Percentiles rank a stretch among this genome's conserved stretches.
phyloP scores from a whole-genome alignment of 2,113 vertebrate genomes.

The Ochotona curzoniae region DNA sequence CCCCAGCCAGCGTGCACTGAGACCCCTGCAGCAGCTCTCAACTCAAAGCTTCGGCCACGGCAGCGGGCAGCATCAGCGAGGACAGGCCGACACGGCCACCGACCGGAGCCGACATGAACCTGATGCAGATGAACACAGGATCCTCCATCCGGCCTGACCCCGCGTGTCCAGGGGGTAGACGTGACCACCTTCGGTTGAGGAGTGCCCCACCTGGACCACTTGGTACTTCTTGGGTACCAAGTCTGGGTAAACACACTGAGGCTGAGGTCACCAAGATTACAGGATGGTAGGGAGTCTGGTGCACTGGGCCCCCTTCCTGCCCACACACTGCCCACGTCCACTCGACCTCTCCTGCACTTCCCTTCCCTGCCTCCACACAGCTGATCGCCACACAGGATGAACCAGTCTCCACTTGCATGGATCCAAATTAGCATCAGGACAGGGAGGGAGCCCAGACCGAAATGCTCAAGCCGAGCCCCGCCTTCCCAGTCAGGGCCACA shows the following conservation, averaged over 20 bases:
- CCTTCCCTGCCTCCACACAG: neutral
- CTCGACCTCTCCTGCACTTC: neutral
- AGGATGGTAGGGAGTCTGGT: too few relatives aligned
- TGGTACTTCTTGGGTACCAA: neutral
- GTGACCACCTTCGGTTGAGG: neutral
- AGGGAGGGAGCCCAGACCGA: constrained; percentile 49
- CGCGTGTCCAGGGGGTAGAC: rapidly evolving
- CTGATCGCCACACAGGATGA: constrained; percentile 6
- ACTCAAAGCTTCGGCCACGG: neutral
- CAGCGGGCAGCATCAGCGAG: neutral
- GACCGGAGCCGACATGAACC: rapidly evolving
- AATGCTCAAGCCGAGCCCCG: constrained; percentile 44
- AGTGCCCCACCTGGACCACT: neutral
- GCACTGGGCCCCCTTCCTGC: neutral
- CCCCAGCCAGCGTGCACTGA: rapidly evolving
- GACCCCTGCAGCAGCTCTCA: neutral
- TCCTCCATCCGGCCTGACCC: rapidly evolving
- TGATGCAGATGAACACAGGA: rapidly evolving
- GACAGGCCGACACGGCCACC: too few relatives aligned
- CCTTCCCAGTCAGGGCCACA: rapidly evolving
- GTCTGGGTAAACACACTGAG: neutral
- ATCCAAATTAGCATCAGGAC: constrained; percentile 22
- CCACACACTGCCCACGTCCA: rapidly evolving
- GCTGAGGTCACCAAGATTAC: neutral
- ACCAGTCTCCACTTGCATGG: neutral